Conservation (phyloP, 2,888 invertebrate genomes). For the Drosophila neotestacea region DNA sequence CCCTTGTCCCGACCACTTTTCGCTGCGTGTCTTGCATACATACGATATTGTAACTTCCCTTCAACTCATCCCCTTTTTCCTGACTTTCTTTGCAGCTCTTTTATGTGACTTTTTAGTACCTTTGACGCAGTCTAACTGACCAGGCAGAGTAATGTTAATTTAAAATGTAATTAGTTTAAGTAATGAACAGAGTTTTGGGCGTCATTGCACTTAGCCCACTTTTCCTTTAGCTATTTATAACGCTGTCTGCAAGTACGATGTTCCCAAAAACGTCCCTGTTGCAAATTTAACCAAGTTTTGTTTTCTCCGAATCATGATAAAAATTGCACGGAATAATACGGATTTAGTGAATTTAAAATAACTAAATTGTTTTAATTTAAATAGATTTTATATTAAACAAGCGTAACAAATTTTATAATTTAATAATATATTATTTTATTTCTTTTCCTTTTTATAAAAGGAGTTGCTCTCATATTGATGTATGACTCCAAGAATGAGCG, state of each 20-base stretch:
- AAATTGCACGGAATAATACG: too few species aligned
- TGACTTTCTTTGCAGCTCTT: conserved; percentile 26
- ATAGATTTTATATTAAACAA: too few species aligned
- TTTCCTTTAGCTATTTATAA: conserved; percentile 27
- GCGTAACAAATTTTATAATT: too few species aligned
- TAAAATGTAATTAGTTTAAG: conserved; percentile 82
- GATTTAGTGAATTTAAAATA: too few species aligned
- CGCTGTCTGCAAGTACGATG: neutral
- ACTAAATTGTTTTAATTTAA: too few species aligned
- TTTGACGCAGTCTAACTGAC: conserved; percentile 42
- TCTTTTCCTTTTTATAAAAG: neutral
- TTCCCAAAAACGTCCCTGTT: conserved; percentile 20
- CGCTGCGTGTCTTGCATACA: conserved; percentile 73
- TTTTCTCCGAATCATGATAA: neutral
- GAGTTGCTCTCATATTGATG: neutral
- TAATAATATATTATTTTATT: neutral
- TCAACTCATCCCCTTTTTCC: conserved; percentile 1
- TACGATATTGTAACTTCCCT: conserved; percentile 38
- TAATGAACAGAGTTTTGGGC: conserved; percentile 80
- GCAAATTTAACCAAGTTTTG: neutral
- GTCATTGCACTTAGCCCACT: conserved; percentile 49
- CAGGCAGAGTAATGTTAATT: conserved; percentile 68
- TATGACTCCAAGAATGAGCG: neutral
- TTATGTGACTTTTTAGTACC: conserved; percentile 66
- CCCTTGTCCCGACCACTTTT: conserved; percentile 52